Evolutionary conservation across 1,140 invertebrate genomes (phyloP), one percentile per base, ranked within the genome.

Genomic region (Yoshiicerus persimilis): DNA sequence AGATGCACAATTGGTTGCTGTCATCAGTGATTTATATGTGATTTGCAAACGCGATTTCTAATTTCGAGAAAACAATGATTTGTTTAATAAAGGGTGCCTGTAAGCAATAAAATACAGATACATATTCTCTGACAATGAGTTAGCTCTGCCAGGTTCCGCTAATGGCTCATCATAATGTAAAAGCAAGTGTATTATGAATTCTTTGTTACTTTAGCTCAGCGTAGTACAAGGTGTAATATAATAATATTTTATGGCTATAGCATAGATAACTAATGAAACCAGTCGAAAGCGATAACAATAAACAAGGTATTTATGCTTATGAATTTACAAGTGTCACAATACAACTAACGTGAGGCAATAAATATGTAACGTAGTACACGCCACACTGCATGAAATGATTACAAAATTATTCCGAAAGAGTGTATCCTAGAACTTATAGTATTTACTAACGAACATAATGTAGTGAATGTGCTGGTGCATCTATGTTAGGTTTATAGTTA

Each of bases 351-450:
- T 20, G 38, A 80, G 11, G 32, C 13, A 80, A 80, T 80, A 80
- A 80, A 80, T 80, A 80, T 5, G 2, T 80, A 34, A 56, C 16
- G 0, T 34, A 36, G 16, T 30, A 77, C 16, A 32, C 36, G 41
- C 70, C 9, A 77, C 39, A 87, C 70, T 25, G 41, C 70, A 87
- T 56, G 86, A 62, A 87, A 77, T 80, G 86, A 87, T 87, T 87
- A 83, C 38, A 36, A 87, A 87, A 87, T 75, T 38, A 83, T 87
- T 62, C 70, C 47, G 41, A 47, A 87, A 32, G 70, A n/a, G 70
- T 20, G 16, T 77, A 38, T 36, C 20, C 32, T 80, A 20, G 11
- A 27, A 25, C 16, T 70, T 16, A 32, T 2, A 0, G 30, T 70
- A 13, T 70, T 70, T 10, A 5, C 10, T 70, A 70, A 30, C 10